Evolutionary conservation across 2,113 vertebrate species (phyloP).

Genomic region (Cyanoramphus novaezelandiae): DNA sequence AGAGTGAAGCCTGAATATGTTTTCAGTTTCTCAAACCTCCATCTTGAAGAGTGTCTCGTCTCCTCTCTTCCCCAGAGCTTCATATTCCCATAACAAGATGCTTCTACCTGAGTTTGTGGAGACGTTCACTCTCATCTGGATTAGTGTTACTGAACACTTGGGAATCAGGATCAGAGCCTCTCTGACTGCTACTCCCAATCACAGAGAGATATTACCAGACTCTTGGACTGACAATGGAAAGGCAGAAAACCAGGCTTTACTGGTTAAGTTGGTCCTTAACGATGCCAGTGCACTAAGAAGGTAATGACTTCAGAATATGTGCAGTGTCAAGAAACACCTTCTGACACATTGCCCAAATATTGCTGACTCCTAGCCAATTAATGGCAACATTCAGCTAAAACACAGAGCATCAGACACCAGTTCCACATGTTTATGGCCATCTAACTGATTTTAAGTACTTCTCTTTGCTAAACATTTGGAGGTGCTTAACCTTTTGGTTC

Average conservation of each 20-base stretch:
- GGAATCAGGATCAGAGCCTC: neutral
- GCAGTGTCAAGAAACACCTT: conserved; percentile 6
- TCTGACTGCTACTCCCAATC: neutral
- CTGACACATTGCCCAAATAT: neutral
- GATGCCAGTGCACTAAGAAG: neutral
- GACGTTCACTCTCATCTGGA: neutral
- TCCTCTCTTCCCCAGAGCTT: neutral
- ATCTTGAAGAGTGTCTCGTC: neutral
- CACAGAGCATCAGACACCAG: neutral
- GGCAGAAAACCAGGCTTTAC: neutral
- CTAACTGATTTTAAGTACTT: conserved; percentile 30
- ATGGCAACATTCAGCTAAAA: neutral
- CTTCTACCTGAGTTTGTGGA: neutral
- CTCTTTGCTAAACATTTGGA: conserved; percentile 39
- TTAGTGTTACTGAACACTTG: neutral
- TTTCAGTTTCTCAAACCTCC: neutral
- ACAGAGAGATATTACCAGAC: neutral
- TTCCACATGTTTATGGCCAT: conserved; percentile 1
- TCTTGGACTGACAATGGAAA: neutral
- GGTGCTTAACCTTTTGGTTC: conserved; percentile 16
- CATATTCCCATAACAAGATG: neutral
- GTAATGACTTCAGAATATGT: neutral
- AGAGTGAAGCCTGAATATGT: neutral
- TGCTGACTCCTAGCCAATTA: conserved; percentile 6
- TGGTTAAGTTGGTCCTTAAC: neutral